phyloP scores from a whole-genome alignment of 2,888 invertebrate genomes.

The Disparrhopalites patrizii region DNA sequence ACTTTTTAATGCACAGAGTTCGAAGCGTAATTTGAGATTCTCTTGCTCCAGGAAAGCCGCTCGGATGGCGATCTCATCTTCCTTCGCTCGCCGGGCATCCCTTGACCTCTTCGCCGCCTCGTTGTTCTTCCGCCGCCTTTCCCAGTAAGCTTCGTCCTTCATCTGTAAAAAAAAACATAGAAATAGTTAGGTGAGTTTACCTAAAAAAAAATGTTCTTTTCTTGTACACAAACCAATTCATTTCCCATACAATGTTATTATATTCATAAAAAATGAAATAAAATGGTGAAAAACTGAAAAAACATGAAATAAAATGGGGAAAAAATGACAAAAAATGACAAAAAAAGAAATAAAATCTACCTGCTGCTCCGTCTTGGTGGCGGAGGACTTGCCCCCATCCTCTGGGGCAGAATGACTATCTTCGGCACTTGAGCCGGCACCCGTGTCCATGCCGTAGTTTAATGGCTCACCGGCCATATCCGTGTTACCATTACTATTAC shows the following conservation, averaged over 20 bases:
- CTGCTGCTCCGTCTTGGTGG: slow-evolving; percentile 46
- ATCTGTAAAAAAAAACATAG: slow-evolving; percentile 43
- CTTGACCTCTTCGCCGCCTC: slow-evolving; percentile 91
- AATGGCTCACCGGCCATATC: slow-evolving; percentile 14
- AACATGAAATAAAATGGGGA: background rate
- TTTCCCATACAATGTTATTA: background rate
- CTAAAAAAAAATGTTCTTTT: too few relatives aligned
- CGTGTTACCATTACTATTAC: slow-evolving; percentile 10
- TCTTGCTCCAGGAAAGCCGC: slow-evolving; percentile 84
- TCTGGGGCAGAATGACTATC: slow-evolving; percentile 44
- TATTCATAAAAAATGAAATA: background rate
- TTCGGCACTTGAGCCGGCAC: slow-evolving; percentile 33
- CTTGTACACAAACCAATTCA: background rate
- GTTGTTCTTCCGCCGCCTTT: slow-evolving; percentile 84
- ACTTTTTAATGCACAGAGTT: slow-evolving; percentile 63
- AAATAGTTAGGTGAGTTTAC: too few relatives aligned
- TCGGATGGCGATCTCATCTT: slow-evolving; percentile 85
- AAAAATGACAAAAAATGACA: background rate
- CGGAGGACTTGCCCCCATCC: slow-evolving; percentile 21
- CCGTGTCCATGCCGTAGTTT: slow-evolving; percentile 20
- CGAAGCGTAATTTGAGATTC: slow-evolving; percentile 70
- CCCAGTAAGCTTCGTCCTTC: slow-evolving; percentile 80
- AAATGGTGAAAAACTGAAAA: background rate
- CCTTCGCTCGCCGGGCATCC: slow-evolving; percentile 81
- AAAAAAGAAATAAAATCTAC: slow-evolving; percentile 22